phyloP scores from a whole-genome alignment of 2,888 invertebrate genomes.

The Heliconius ethilla region DNA sequence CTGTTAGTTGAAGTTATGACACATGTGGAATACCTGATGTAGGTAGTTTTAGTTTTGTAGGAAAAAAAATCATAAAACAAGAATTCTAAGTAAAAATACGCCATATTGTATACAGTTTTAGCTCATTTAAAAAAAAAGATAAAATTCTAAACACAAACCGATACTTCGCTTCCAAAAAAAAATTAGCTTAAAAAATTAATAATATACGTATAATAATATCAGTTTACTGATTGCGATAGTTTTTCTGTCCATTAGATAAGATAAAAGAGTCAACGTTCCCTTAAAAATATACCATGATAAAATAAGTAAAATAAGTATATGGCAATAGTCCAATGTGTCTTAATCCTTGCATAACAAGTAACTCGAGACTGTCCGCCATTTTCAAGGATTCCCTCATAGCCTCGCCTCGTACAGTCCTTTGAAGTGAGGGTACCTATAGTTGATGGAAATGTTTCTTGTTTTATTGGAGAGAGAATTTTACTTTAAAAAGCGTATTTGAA shows the following conservation, averaged over 20 bases:
- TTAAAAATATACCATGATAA: conserved; percentile 55
- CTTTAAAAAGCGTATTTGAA: neutral
- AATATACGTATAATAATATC: conserved; percentile 22
- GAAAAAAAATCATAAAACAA: neutral
- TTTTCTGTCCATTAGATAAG: conserved; percentile 52
- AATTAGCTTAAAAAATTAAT: conserved; percentile 17
- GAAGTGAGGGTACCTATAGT: conserved; percentile 6
- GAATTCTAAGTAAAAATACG: no score
- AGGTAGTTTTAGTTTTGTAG: neutral
- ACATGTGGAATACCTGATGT: neutral
- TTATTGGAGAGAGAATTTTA: neutral
- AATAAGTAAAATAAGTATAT: conserved; percentile 33
- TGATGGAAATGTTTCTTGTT: neutral
- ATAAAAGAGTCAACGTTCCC: conserved; percentile 56
- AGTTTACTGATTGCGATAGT: conserved; percentile 31
- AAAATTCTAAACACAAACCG: neutral
- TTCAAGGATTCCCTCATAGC: conserved; percentile 34
- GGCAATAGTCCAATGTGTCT: conserved; percentile 47
- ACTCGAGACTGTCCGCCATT: conserved; percentile 34
- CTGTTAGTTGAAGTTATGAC: conserved; percentile 20
- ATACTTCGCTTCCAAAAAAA: neutral
- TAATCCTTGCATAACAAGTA: conserved; percentile 37
- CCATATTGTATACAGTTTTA: no score
- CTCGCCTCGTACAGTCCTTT: conserved; percentile 17
- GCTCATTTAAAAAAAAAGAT: neutral